Conservation (phyloP, 2,888 invertebrate species). For the Bibio marci region DNA sequence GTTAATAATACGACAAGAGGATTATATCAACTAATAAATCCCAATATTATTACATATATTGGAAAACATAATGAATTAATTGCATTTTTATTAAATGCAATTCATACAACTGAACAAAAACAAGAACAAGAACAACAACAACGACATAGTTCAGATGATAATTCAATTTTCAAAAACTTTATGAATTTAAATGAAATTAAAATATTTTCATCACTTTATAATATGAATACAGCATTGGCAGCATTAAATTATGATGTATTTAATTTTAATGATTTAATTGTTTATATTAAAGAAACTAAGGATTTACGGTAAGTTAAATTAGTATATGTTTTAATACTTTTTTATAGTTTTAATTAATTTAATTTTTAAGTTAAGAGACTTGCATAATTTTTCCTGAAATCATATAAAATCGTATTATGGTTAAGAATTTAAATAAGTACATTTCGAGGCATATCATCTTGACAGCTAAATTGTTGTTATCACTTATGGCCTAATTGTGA, state of each 20-base stretch:
- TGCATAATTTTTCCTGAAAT: too few relatives aligned
- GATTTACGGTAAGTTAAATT: not conserved
- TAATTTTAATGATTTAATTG: not conserved
- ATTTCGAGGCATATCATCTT: too few relatives aligned
- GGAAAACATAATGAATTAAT: constrained; percentile 20
- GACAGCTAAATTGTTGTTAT: too few relatives aligned
- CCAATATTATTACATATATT: constrained; percentile 24
- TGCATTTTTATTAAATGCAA: constrained; percentile 19
- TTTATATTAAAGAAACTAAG: not conserved
- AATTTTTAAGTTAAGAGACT: too few relatives aligned
- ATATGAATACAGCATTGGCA: constrained; percentile 17
- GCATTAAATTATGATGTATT: constrained; percentile 7
- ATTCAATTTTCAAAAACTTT: constrained; percentile 13
- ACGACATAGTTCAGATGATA: too few relatives aligned
- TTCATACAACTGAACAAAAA: constrained; percentile 7
- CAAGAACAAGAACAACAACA: constrained; percentile 7
- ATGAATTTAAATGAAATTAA: constrained; percentile 16
- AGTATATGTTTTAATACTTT: too few relatives aligned
- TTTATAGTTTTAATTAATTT: too few relatives aligned
- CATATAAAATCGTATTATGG: too few relatives aligned
- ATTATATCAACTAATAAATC: too few relatives aligned
- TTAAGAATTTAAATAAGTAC: too few relatives aligned
- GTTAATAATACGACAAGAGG: too few relatives aligned
- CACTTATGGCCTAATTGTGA: too few relatives aligned
- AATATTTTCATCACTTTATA: constrained; percentile 14